A percentile compares a stretch with the other conserved stretches of the same genome.
phyloP scores from a whole-genome alignment of 2,113 vertebrate genomes.

The Salminus brasiliensis region DNA sequence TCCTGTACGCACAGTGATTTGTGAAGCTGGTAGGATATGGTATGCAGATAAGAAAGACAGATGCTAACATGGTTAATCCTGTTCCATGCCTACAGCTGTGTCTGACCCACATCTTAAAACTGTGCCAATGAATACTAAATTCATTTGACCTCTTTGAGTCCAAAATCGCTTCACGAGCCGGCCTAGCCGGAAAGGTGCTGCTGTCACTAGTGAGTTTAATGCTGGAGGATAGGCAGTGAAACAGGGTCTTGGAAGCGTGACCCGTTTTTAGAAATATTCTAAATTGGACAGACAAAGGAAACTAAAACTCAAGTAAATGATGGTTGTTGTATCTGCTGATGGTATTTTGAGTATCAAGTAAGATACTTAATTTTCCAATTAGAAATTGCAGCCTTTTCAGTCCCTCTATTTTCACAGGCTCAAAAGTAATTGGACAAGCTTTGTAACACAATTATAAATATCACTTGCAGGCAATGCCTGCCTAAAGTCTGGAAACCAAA shows the following conservation, averaged over 20 bases:
- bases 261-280: not conserved
- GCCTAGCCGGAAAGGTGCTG: not conserved
- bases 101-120: constrained; percentile 49
- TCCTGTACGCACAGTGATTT: not conserved
- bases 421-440: no score
- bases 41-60: constrained; percentile 11
- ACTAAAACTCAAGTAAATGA: not conserved
- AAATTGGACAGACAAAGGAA: not conserved
- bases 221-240: constrained; percentile 1
- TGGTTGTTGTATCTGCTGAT: not conserved
- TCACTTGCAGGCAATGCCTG: no score
- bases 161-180: constrained; percentile 4
- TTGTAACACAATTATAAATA: no score
- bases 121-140: constrained; percentile 34
- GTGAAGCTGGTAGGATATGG: constrained; percentile 9
- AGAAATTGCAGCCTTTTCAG: not conserved
- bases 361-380: no score
- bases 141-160: constrained; percentile 37
- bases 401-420: no score
- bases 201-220: constrained; percentile 2
- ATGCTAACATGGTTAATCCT: constrained; percentile 15
- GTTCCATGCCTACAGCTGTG: constrained; percentile 36
- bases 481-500: no score
- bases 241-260: not conserved
- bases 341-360: no score